Base-by-base conservation (phyloP, 1,140 invertebrate species). In the Proctacanthus coquilletti region DNA sequence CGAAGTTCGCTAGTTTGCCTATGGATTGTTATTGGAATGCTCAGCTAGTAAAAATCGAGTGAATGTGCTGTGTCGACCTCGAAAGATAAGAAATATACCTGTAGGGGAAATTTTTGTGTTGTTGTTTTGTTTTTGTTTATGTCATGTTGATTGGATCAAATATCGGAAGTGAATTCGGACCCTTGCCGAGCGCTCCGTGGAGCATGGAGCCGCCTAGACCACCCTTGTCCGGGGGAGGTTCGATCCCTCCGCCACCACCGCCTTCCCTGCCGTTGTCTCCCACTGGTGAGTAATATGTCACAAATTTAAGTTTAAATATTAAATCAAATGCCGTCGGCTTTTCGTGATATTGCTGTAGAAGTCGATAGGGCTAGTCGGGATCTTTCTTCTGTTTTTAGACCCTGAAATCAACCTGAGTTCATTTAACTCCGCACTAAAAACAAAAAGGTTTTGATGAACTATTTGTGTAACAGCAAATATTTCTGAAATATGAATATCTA, bases 81-180 rank as follows among this genome's bases (percentile, higher is more conserved):
- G 6, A 17, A 32, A 32, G 30, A 6, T 8, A 5, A 32, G 13
- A 32, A 32, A 17, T 13, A 6, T 10, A 32, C 8, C 8, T 13
- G 8, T 32, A 13, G 9, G 6, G 8, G 10, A 13, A 32, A 17
- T 6, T 5, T 32, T 6, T 5, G 13, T 6, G 10, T 6, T 17
- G 17, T 13, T 6, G 21, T 27, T 27, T 8, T 14, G 11, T 19
- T n/a, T 25, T 21, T 10, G 15, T 15, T 34, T 21, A 21, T 38
- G 27, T 42, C 18, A 42, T 42, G 40, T 42, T 42, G 27, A 42
- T 42, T 36, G 40, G 40, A 42, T 42, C 40, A 13, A 31, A 20
- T 27, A 33, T 42, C 17, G 36, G 36, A n/a, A 42, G 40, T 38
- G 40, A 42, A 21, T 42, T 42, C 21, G 27, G 14, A 38, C 15